phyloP scores from a whole-genome alignment of 1,140 invertebrate genomes.

The Apis florea region DNA sequence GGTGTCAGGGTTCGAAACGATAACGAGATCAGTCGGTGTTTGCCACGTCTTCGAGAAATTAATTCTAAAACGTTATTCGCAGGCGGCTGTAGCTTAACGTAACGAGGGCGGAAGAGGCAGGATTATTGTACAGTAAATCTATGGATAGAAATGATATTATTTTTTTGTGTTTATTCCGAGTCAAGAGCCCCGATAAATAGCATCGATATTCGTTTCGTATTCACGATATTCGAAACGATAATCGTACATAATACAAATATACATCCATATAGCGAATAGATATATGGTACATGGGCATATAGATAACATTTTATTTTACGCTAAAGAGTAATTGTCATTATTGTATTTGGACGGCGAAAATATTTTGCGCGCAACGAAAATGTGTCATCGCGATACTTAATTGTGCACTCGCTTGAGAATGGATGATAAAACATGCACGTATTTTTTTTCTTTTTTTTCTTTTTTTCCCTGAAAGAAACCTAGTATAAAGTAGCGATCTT shows the following conservation, averaged over 20 bases:
- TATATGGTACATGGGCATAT: neutral
- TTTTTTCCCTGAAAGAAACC: neutral
- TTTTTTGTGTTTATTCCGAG: conserved; percentile 25
- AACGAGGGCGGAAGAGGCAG: neutral
- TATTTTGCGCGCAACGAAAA: neutral
- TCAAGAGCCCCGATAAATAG: conserved; percentile 9
- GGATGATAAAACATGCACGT: neutral
- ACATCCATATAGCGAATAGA: neutral
- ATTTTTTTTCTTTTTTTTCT: neutral
- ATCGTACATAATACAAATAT: conserved; percentile 12
- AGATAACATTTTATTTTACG: neutral
- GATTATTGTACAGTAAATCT: neutral
- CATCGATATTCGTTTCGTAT: neutral
- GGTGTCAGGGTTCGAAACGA: conserved; percentile 64
- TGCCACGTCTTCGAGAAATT: conserved; percentile 25
- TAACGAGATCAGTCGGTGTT: conserved; percentile 40
- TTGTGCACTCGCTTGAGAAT: neutral
- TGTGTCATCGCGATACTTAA: neutral
- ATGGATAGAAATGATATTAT: conserved; percentile 20
- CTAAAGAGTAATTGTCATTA: neutral
- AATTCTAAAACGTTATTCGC: neutral
- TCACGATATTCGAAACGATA: neutral
- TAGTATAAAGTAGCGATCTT: neutral
- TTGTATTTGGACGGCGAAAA: conserved; percentile 15
- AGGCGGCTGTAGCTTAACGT: neutral